Evolutionary conservation across 2,888 invertebrate species (phyloP), one percentile per base, ranked within the genome.

Genomic region (Xylocampa areola): DNA sequence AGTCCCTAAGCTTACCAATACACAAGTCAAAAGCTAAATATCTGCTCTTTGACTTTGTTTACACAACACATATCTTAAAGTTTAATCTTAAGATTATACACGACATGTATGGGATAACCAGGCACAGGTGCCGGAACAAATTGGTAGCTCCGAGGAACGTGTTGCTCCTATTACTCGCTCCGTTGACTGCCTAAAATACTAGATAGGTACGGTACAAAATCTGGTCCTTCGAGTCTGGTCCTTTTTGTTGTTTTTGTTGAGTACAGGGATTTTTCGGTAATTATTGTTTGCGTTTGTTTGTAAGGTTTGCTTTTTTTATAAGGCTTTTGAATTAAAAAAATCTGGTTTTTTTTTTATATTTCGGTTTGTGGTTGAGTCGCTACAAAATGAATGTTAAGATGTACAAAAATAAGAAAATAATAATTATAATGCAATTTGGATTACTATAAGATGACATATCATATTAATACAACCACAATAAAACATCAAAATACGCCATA

Each of bases 81-180:
- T 74, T 76, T 76, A 74, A 76, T 74, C 74, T 74, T 70, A 59
- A 73, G 77, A 74, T 73, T 70, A 74, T 67, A 37, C 60, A 7
- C 60, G 63, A 76, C 70, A 63, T 66, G 70, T 72, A 64, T 69
- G 69, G 65, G 51, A 73, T 73, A 73, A 49, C 63, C 55, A 49
- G 55, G 48, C 80, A 65, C 84, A 85, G 85, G 85, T 85, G 85
- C 72, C 63, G 63, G 68, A 64, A 69, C 73, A 81, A 84, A 85
- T 84, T 84, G 84, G 76, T 71, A 61, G 53, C 57, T 54, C 45
- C 25, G 53, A 17, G 59, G 25, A 55, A 59, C 65, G 40, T 66
- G 61, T 60, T 58, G 62, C 33, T 52, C 44, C 51, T 57, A 73
- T 76, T 75, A 76, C 30, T 32, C 60, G 74, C 58, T 41, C 29